A percentile compares a stretch with the other conserved stretches of the same genome.
These are phyloP conservation scores for Chrysolina oricalcia DNA, from an alignment of 2,888 invertebrate genomes.

Conservation along the genomic window DNA sequence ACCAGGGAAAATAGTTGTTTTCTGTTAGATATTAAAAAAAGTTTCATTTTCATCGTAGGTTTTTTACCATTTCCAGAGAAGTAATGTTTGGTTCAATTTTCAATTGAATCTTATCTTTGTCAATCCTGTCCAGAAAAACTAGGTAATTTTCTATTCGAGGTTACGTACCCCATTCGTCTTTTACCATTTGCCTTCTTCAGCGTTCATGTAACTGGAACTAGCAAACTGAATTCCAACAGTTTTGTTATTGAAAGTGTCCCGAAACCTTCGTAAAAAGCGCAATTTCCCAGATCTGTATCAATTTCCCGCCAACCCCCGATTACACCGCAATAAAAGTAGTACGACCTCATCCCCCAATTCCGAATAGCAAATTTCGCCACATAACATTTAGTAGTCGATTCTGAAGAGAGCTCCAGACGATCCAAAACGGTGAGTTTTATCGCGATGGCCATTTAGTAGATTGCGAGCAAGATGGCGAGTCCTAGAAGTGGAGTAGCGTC, in stretches of 20 bases:
- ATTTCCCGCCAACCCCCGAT: constrained; percentile 17
- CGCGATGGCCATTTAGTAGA: constrained; percentile 71
- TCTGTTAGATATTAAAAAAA: no score
- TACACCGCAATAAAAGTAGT: constrained; percentile 11
- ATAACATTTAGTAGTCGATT: constrained; percentile 35
- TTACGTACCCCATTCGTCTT: no score
- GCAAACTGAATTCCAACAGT: not conserved
- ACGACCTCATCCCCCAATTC: constrained; percentile 6
- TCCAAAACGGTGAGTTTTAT: constrained; percentile 68
- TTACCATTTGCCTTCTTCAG: no score
- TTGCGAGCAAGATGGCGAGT: constrained; percentile 71
- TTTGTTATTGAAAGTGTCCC: not conserved
- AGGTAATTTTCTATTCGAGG: no score
- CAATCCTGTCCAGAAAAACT: no score
- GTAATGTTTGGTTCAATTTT: no score
- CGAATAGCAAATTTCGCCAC: constrained; percentile 20
- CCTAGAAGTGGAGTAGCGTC: constrained; percentile 60
- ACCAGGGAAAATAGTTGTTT: no score
- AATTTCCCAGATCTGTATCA: not conserved
- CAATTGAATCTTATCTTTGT: no score
- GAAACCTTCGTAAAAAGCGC: not conserved
- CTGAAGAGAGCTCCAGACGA: constrained; percentile 54
- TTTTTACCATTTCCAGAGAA: no score
- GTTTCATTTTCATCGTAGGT: no score
- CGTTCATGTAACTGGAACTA: no score